Evolutionary conservation across 2,888 invertebrate genomes (phyloP).

Genomic region (Latheticus oryzae): DNA sequence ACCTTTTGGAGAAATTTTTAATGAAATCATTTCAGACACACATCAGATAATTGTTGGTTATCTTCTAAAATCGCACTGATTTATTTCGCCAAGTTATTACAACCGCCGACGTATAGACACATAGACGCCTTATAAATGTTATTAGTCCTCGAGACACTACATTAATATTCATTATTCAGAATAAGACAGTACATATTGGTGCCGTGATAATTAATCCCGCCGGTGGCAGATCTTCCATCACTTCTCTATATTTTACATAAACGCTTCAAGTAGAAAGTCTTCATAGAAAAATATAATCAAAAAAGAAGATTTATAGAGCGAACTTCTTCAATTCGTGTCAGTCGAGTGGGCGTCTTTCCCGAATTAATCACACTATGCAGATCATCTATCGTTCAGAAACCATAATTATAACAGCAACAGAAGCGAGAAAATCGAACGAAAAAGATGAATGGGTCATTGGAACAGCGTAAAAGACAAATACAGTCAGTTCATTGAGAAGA

Average conservation of each 20-base stretch:
- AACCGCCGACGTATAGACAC: constrained; percentile 8
- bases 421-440: no score
- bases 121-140: constrained; percentile 17
- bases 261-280: constrained; percentile 5
- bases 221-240: constrained; percentile 10
- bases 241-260: no score
- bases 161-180: constrained; percentile 19
- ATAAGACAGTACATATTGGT: constrained; percentile 18
- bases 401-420: no score
- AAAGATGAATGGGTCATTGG: no score
- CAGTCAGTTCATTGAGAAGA: no score
- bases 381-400: no score
- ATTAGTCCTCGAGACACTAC: constrained; percentile 19
- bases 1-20: neutral
- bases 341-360: neutral
- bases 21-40: neutral
- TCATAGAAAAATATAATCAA: neutral
- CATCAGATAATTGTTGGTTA: constrained; percentile 2
- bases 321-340: neutral
- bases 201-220: constrained; percentile 11
- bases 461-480: no score
- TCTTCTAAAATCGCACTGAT: neutral
- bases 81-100: constrained; percentile 19
- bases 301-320: constrained; percentile 1
- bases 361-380: no score